Conservation (phyloP, 2,797 vertebrate genomes). For the Rhinella marina region DNA sequence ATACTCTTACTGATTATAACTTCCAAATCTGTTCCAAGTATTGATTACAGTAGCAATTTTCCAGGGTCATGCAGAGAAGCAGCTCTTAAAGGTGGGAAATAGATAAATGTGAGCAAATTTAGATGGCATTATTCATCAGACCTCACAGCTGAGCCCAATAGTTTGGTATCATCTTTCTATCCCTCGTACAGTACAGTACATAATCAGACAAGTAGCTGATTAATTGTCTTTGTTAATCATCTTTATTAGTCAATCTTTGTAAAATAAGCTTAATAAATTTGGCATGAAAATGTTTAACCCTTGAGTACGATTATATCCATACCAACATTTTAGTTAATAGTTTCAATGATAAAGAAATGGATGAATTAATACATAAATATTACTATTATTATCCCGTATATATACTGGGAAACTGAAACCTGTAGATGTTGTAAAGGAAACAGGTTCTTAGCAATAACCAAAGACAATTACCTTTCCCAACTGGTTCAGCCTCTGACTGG, state of each 20-base stretch:
- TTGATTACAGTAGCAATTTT: slow-evolving; percentile 51
- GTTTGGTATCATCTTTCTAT: slow-evolving; percentile 46
- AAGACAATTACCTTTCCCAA: too few species aligned
- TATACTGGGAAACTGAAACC: too few species aligned
- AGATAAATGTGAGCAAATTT: slow-evolving; percentile 53
- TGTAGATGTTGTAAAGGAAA: too few species aligned
- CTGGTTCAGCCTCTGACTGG: too few species aligned
- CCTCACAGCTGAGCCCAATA: slow-evolving; percentile 46
- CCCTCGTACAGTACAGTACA: slow-evolving; percentile 36
- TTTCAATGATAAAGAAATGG: too few species aligned
- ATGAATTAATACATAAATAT: too few species aligned
- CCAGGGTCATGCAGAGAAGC: slow-evolving; percentile 51
- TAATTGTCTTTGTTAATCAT: slow-evolving; percentile 1
- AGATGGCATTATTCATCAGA: slow-evolving; percentile 54
- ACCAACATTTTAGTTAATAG: background rate
- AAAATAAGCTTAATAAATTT: slow-evolving; percentile 1
- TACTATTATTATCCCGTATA: too few species aligned
- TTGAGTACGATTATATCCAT: background rate
- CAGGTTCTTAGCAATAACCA: too few species aligned
- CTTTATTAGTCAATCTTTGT: slow-evolving; percentile 7
- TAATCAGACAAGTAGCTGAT: slow-evolving; percentile 40
- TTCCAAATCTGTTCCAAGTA: slow-evolving; percentile 18
- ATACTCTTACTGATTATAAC: slow-evolving; percentile 29
- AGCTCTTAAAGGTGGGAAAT: slow-evolving; percentile 41
- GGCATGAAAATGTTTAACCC: background rate